Percentiles rank a stretch among this genome's conserved stretches.
Evolutionary conservation across 2,113 vertebrate species (phyloP).

Genomic region (Perca fluviatilis): DNA sequence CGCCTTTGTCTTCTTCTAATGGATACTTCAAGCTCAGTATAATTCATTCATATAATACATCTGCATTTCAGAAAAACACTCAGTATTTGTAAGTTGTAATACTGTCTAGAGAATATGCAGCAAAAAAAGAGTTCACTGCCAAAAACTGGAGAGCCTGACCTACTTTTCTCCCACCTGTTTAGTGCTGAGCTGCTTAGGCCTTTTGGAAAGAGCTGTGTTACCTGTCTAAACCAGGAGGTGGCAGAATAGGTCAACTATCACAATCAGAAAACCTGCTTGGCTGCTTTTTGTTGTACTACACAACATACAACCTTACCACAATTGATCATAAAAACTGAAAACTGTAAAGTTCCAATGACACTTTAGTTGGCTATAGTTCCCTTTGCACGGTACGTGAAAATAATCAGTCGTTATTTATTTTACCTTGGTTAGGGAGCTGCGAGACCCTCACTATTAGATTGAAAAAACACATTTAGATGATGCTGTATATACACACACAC

Average conservation of each 20-base stretch:
- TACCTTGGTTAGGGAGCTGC: not conserved
- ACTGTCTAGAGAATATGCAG: slow-evolving; percentile 3
- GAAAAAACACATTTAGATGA: not conserved
- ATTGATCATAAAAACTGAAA: not conserved
- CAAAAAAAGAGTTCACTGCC: not conserved
- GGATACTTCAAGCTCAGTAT: not conserved
- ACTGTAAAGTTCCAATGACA: not conserved
- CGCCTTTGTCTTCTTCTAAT: not conserved
- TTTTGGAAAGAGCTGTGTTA: slow-evolving; percentile 5
- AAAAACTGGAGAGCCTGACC: slow-evolving; percentile 4
- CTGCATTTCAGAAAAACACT: not conserved
- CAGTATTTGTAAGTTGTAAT: not conserved
- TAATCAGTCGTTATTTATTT: not conserved
- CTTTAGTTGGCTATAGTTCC: not conserved
- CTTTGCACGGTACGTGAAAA: not conserved
- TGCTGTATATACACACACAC: not conserved
- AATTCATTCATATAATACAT: not conserved
- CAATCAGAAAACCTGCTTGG: not conserved
- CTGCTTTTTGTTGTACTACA: not conserved
- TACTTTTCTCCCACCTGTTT: slow-evolving; percentile 45
- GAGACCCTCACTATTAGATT: not conserved
- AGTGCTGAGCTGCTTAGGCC: not conserved
- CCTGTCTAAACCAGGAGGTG: slow-evolving; percentile 46
- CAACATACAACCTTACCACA: not conserved
- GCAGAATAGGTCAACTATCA: slow-evolving; percentile 11